Percentiles rank a stretch among this genome's conserved stretches.
Conservation (phyloP, 2,113 vertebrate genomes). For the Ceyx margarethae region DNA sequence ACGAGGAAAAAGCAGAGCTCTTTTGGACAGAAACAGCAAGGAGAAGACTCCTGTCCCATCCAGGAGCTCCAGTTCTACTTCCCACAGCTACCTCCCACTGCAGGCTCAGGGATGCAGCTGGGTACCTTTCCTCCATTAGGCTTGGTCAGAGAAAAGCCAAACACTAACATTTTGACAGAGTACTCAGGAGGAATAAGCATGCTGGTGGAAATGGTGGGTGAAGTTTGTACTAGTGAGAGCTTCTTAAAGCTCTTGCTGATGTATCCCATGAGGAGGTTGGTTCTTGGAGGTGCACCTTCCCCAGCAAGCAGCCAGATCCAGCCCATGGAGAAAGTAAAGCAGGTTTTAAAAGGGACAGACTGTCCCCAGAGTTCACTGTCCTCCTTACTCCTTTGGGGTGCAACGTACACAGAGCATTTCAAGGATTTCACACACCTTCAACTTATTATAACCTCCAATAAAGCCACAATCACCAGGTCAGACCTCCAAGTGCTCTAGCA, state of each 20-base stretch:
- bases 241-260: background rate
- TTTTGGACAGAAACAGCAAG: background rate
- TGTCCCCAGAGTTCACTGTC: too few relatives aligned
- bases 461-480: too few relatives aligned
- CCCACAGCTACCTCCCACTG: background rate
- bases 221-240: background rate
- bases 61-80: background rate
- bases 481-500: too few relatives aligned
- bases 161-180: background rate
- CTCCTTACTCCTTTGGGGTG: too few relatives aligned
- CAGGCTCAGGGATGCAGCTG: background rate
- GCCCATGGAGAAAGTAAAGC: too few relatives aligned
- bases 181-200: rapidly evolving
- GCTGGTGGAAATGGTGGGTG: background rate
- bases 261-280: background rate
- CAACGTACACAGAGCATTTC: too few relatives aligned
- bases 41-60: background rate
- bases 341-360: too few relatives aligned
- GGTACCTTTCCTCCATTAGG: background rate
- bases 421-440: too few relatives aligned
- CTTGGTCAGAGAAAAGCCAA: background rate
- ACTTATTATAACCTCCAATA: too few relatives aligned
- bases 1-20: background rate
- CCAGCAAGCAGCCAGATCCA: too few relatives aligned
- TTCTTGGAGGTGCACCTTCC: background rate